Evolutionary conservation across 1,140 invertebrate species (phyloP).

Genomic region (Mycetomoellerius zeteki): DNA sequence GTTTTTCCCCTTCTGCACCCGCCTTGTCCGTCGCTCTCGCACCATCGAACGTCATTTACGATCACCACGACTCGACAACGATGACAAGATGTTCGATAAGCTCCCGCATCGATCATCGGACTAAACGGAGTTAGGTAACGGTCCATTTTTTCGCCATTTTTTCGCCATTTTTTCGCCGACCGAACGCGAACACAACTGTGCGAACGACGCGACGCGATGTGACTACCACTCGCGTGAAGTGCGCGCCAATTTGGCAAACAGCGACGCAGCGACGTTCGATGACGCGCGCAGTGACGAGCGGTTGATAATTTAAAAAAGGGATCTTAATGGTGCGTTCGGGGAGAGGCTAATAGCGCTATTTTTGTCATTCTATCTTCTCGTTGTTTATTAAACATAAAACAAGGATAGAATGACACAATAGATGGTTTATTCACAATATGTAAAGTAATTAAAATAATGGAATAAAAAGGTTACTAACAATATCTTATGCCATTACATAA

Average conservation of each 20-base stretch:
- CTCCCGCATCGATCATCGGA: slow-evolving; percentile 79
- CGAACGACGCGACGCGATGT: neutral
- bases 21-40: slow-evolving; percentile 70
- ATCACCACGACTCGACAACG: slow-evolving; percentile 68
- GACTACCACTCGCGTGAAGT: neutral
- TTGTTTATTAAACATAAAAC: too few species aligned
- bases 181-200: neutral
- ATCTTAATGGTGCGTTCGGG: too few species aligned
- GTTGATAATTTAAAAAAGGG: neutral
- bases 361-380: too few species aligned
- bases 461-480: too few species aligned
- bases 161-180: slow-evolving; percentile 52
- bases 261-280: too few species aligned
- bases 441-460: too few species aligned
- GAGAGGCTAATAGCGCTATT: too few species aligned
- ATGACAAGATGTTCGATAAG: slow-evolving; percentile 79
- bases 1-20: slow-evolving; percentile 42
- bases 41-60: slow-evolving; percentile 73
- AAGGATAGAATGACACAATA: too few species aligned
- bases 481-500: too few species aligned
- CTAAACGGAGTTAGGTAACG: slow-evolving; percentile 71
- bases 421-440: too few species aligned
- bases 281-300: neutral
- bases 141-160: slow-evolving; percentile 65
- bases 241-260: neutral